Evolutionary conservation across 1,140 invertebrate genomes (phyloP), one percentile per base, ranked within the genome.

Genomic region (Ridgeia piscesae): DNA sequence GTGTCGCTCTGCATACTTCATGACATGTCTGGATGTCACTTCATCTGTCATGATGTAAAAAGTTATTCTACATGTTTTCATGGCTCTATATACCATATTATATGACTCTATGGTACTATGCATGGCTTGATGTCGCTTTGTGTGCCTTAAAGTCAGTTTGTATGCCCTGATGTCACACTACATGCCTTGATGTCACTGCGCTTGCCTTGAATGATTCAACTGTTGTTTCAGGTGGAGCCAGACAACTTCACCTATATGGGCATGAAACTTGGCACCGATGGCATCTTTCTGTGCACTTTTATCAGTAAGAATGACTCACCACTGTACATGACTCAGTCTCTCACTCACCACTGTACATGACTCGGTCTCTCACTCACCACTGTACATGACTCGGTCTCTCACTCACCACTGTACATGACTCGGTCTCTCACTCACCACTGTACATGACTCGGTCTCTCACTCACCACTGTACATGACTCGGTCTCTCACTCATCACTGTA

Each of bases 251-350:
- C 58, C 58, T 77, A 77, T 77, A 1, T 77, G 58, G 58, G 58
- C 58, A 77, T 77, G 58, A 77, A 77, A 77, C 58, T 77, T 21
- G 58, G 58, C 58, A 77, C 58, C 27, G 58, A 77, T 21, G 58
- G 58, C 58, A 77, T 77, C 58, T 77, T 77, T 77, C 58, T 77
- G 58, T 77, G 58, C 58, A 77, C 58, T 77, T 77, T 77, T 77
- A 77, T 77, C 58, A 77, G 58, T 77, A 77, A 77, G 58, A 17
- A 77, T 77, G 58, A 77, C 8, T 77, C 17, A n/a, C n/a, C n/a
- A n/a, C n/a, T n/a, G n/a, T n/a, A n/a, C n/a, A n/a, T n/a, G n/a
- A n/a, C n/a, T 50, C 48, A 50, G 8, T 50, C 0, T 0, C 8
- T 50, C 48, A 77, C 58, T 77, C 58, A 77, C 58, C 2, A 17